Evolutionary conservation across 2,797 vertebrate genomes (phyloP).

Genomic region (Enteromius fasciolatus): DNA sequence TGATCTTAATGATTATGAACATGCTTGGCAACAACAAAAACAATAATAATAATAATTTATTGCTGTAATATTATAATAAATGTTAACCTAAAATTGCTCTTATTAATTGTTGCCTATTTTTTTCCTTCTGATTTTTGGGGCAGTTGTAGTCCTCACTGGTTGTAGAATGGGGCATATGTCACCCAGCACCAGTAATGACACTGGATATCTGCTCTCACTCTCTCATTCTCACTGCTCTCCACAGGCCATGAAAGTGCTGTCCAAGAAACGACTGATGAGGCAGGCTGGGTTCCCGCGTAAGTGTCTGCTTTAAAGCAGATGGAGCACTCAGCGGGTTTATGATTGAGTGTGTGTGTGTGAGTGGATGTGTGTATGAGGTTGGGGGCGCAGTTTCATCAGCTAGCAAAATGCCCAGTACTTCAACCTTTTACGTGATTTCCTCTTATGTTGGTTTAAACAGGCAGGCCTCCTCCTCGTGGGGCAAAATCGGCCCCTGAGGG

Average conservation of each 20-base stretch:
- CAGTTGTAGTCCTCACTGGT: conserved; percentile 5
- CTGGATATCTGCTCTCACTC: conserved; percentile 50
- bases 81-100: not conserved
- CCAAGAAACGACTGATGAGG: conserved; percentile 96
- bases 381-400: conserved; percentile 24
- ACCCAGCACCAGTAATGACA: conserved; percentile 46
- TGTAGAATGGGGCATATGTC: conserved; percentile 51
- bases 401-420: not conserved
- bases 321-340: conserved; percentile 60
- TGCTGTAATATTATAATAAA: not conserved
- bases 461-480: conserved; percentile 92
- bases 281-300: conserved; percentile 98
- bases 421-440: conserved; percentile 16
- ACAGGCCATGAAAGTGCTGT: conserved; percentile 98
- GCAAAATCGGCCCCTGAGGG: conserved; percentile 81
- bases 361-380: conserved; percentile 38
- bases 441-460: conserved; percentile 68
- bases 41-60: not conserved
- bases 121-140: not conserved
- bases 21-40: not conserved
- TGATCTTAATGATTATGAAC: not conserved
- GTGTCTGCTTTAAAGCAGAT: conserved; percentile 72
- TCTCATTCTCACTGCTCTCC: conserved; percentile 52
- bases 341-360: conserved; percentile 38
- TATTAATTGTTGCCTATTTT: not conserved